Evolutionary conservation across 2,113 vertebrate species (phyloP), one percentile per base, ranked within the genome.

Genomic region (Penelope pileata): DNA sequence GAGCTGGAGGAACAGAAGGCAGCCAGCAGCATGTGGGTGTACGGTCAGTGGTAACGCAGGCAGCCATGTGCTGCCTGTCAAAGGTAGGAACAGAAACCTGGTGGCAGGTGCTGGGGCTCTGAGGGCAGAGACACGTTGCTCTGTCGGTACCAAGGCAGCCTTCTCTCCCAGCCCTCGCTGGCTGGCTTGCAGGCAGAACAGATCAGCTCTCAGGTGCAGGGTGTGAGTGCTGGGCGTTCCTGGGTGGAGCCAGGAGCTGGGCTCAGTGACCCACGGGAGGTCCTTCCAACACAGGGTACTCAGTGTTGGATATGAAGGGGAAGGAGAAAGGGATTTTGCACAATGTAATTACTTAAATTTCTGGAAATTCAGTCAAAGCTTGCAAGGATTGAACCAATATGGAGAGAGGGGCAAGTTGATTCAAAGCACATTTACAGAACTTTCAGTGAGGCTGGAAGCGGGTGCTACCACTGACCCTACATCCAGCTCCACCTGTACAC

Each of bases 41-140:
- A 11, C 8, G 9, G 9, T 10, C 9, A 5, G 64, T 1, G 2
- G 6, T 5, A 34, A 32, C 7, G 48, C 47, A 16, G 54, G 75
- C 75, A 80, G 59, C 19, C 2, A 0, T 1, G 2, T 0, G 0
- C 58, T 7, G 54, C 38, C 1, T 5, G 47, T 2, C 47, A 40
- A 6, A 38, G 60, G 34, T 50, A 56, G 76, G 26, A 58, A 9
- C 1, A 81, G 72, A 12, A 40, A 18, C 5, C 2, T 1, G 7
- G n/a, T 6, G 51, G 26, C 12, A 0, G 0, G 21, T 9, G 38
- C 9, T 53, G 2, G 58, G 58, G 73, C 40, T 22, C 43, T 1
- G 8, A 40, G 40, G 24, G 16, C 5, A 10, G 60, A 63, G 48
- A 24, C 18, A 56, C 60, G 36, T 34, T 22, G 22, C 32, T 51